Conservation (phyloP, 2,888 invertebrate genomes). For the Anagyrus pseudococci region DNA sequence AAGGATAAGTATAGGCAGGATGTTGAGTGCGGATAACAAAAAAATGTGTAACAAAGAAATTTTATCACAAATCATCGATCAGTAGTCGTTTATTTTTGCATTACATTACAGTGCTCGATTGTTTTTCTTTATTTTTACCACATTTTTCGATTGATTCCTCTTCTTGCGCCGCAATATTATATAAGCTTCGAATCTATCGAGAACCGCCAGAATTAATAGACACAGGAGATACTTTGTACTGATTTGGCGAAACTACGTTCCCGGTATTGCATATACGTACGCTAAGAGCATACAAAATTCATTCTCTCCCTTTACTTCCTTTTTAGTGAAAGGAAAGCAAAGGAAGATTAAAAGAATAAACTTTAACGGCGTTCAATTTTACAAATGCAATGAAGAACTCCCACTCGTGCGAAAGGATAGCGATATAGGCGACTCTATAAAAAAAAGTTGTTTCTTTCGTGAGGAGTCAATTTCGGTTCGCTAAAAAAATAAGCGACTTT, state of each 20-base stretch:
- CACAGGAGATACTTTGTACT: constrained; percentile 37
- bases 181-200: constrained; percentile 45
- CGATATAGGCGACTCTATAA: neutral
- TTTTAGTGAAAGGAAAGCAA: neutral
- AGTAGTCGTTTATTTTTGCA: constrained; percentile 42
- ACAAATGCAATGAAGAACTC: neutral
- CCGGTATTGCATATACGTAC: constrained; percentile 7
- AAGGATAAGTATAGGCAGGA: no score
- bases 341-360: constrained; percentile 12
- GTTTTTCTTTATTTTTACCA: constrained; percentile 19
- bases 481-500: no score
- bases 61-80: constrained; percentile 32
- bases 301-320: neutral
- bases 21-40: neutral
- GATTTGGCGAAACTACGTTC: constrained; percentile 33
- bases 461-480: no score
- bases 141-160: constrained; percentile 8
- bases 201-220: constrained; percentile 44
- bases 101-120: constrained; percentile 46
- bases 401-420: neutral
- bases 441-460: no score
- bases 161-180: constrained; percentile 42
- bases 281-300: neutral
- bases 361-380: constrained; percentile 12
- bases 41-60: constrained; percentile 18